These are phyloP conservation scores for Hymenochirus boettgeri DNA, from an alignment of 2,113 vertebrate genomes.

Conservation along the genomic window DNA sequence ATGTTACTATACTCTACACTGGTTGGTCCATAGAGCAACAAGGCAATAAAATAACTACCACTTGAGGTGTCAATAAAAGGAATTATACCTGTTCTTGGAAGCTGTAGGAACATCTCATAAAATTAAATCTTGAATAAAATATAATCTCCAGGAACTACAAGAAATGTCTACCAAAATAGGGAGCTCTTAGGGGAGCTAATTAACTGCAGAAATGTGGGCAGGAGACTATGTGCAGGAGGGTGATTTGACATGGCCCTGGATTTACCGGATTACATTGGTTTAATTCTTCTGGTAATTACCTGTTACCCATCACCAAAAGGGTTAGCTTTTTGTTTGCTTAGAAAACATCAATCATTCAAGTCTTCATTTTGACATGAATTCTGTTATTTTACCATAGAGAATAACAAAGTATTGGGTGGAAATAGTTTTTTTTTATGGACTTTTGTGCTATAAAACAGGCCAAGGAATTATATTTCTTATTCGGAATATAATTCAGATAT, in stretches of 20 bases:
- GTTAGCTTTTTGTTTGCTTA: background rate
- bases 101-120: background rate
- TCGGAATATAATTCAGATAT: too few relatives aligned
- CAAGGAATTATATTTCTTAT: too few relatives aligned
- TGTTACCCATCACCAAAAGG: background rate
- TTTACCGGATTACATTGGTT: constrained; percentile 11
- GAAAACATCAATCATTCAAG: background rate
- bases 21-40: background rate
- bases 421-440: background rate
- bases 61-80: background rate
- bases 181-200: constrained; percentile 14
- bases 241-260: constrained; percentile 4
- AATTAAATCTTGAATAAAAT: background rate
- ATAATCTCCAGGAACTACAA: constrained; percentile 7
- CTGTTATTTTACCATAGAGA: constrained; percentile 13
- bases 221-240: background rate
- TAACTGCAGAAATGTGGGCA: constrained; percentile 7
- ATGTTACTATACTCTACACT: background rate
- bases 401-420: background rate
- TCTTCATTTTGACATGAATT: background rate
- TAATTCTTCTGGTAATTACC: constrained; percentile 21
- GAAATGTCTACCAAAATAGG: constrained; percentile 3
- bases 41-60: background rate
- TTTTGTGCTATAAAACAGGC: background rate
- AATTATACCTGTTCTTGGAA: background rate